phyloP scores from a whole-genome alignment of 2,113 vertebrate species.

The Tylochromis polylepis region DNA sequence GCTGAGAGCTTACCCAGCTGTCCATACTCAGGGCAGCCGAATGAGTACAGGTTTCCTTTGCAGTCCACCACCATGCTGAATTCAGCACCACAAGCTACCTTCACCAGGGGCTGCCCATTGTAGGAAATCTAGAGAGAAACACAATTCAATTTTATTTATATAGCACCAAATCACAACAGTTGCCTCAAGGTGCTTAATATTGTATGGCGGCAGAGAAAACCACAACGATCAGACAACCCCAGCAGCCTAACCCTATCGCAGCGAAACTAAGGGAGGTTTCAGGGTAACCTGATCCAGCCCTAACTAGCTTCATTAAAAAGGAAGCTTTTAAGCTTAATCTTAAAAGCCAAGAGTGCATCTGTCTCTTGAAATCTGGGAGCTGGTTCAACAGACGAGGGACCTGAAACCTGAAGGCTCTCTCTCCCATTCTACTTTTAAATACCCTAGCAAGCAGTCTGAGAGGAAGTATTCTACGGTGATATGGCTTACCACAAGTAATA shows the following conservation, averaged over 20 bases:
- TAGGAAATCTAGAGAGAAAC: conserved; percentile 82
- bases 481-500: not conserved
- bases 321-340: not conserved
- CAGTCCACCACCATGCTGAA: conserved; percentile 99
- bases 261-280: not conserved
- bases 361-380: not conserved
- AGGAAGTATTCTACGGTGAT: not conserved
- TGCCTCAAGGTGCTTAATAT: not conserved
- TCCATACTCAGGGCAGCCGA: conserved; percentile 93
- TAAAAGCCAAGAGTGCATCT: not conserved
- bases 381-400: not conserved
- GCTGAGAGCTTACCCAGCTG: conserved; percentile 82
- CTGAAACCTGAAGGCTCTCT: not conserved
- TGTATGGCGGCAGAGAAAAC: not conserved
- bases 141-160: not conserved
- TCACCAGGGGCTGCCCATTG: conserved; percentile 95
- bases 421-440: not conserved
- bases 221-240: not conserved
- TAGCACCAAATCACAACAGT: not conserved
- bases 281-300: not conserved
- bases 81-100: conserved; percentile 90
- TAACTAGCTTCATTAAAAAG: not conserved
- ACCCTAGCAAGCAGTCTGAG: not conserved
- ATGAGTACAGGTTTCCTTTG: conserved; percentile 96
- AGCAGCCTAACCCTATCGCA: not conserved